Evolutionary conservation across 2,888 invertebrate genomes (phyloP), one percentile per base, ranked within the genome.

Genomic region (Dusona sp.): DNA sequence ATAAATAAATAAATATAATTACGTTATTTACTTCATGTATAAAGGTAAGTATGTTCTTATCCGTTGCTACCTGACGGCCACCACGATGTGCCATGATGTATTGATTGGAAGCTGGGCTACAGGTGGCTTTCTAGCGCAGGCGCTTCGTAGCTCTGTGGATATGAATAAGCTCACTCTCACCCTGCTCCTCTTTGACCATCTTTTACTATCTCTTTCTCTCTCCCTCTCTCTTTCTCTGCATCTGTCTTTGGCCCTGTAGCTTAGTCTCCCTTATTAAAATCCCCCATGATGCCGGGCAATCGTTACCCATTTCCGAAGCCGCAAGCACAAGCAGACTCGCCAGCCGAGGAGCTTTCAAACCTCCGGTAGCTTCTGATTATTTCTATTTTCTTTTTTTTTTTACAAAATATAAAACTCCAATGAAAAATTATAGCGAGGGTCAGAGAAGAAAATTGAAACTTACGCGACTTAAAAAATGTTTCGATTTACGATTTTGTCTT

Each of bases 71-170:
- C 87, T 85, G 86, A 83, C 85, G 88, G 88, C 87, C 88, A 85
- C 82, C 87, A 90, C 89, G 89, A 88, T 91, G 91, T 91, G 90
- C 89, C 89, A 89, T 92, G 91, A 93, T 92, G 92, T 93, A 93
- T 93, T 93, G 93, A 93, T 93, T 93, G 93, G 92, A 93, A 90
- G 92, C 92, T 91, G 91, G 93, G 93, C 93, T 93, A 93, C 93
- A 93, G 93, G 93, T 93, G 93, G 92, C 93, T 92, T 91, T 91
- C 89, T 89, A 79, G 92, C 92, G 93, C 93, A 88, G 88, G 93
- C 93, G 93, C 91, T 57, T 88, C 68, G 36, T 54, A 77, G 51
- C 75, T 83, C 79, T 57, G 65, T 83, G 89, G 89, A 92, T 93
- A 91, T 90, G 92, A 93, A 93, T 92, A 92, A 92, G 91, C 89